Base-by-base conservation (phyloP, 2,888 invertebrate species). In the Cinara cedri region DNA sequence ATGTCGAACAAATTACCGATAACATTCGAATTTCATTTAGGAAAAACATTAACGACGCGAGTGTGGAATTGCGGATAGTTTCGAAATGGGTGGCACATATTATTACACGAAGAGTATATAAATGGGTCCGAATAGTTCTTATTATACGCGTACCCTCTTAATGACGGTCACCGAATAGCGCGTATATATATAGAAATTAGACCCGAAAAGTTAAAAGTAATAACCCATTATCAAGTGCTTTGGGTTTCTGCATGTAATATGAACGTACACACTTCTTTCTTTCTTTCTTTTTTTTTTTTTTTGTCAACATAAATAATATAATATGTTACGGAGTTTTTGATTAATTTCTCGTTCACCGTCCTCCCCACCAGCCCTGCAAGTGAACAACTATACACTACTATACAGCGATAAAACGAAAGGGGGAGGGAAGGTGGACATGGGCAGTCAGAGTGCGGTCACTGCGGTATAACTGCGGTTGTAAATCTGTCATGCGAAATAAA, bases 151-250 rank as follows among this genome's bases (percentile, higher is more conserved):
- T 19, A 74, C 51, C 34, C 34, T 63, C 34, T 51, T 74, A 51
- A 74, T 74, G 72, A 51, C 72, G 16, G 62, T 72, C 21, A 19
- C n/a, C 34, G 13, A 62, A 62, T 62, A 62, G 62, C n/a, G n/a
- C n/a, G n/a, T n/a, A n/a, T n/a, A n/a, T n/a, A n/a, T 34, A 60
- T 14, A 34, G 62, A 62, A 62, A 62, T 62, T 63, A 74, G 51
- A 72, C 62, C 72, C 62, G 34, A 74, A 34, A 74, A 74, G 62
- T 74, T 74, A 62, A 62, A 72, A 72, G 72, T 62, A 72, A 74
- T 34, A 63, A 62, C 72, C 51, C 62, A 63, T 74, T 74, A 74
- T 74, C 72, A 19, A 62, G 72, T 72, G 16, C 34, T 72, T 62
- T 51, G 49, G 10, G 34, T 62, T 72, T 51, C 26, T 34, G 34